Evolutionary conservation across 2,888 invertebrate species (phyloP), one percentile per base, ranked within the genome.

Genomic region (Platyscelio sp.): DNA sequence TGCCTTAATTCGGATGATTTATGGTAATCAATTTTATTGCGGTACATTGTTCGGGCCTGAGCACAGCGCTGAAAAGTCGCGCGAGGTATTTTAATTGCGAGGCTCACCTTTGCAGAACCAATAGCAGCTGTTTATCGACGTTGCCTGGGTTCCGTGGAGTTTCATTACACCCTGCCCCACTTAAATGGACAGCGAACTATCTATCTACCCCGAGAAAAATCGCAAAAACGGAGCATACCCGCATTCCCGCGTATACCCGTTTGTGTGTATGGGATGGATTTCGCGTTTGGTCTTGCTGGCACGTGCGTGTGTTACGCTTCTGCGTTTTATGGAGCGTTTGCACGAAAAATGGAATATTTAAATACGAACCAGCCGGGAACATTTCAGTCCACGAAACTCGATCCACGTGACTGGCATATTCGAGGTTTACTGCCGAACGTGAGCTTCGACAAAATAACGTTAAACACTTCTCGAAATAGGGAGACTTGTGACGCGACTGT

Each of bases 51-150:
- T 78, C 58, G 54, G 15, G 24, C 56, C 49, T 29, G 65, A 65
- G 20, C 49, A 68, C 60, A 60, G 61, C 40, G 58, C 60, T 77
- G 68, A 68, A 77, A 77, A 77, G 68, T 61, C 33, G 77, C 56
- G 65, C 43, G n/a, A 77, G 60, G 61, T 22, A 77, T 70, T 77
- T 77, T 77, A 68, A 77, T 77, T 78, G 77, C 63, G 38, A 49
- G 70, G 33, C 61, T 70, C 61, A 70, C 70, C 78, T 71, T 79
- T 79, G 63, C 78, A 79, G 78, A 71, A 79, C 78, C 58, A 79
- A 79, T 71, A 46, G 56, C 71, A 22, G 56, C 46, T 63, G 63
- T 79, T 79, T 79, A 79, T 79, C 58, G 71, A 43, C 63, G 63
- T 33, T 63, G 71, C 40, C 38, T 63, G 56, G 63, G 61, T 65